Evolutionary conservation across 2,888 invertebrate genomes (phyloP).

Genomic region (Molanna angustata): DNA sequence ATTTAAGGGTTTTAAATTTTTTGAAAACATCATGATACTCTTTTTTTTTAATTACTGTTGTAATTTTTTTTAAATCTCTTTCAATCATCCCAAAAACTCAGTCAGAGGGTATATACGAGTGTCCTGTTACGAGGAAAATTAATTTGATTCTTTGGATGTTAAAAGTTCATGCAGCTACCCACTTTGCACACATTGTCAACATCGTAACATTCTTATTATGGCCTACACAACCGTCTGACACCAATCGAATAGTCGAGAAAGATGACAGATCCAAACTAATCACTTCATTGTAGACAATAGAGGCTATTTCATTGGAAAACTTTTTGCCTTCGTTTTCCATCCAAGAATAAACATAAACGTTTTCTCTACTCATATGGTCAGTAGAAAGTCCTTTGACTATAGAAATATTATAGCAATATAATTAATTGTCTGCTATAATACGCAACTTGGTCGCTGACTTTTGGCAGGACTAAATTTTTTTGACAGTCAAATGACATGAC

Average conservation of each 20-base stretch:
- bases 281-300: background rate
- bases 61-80: background rate
- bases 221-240: background rate
- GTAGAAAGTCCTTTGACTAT: conserved; percentile 2
- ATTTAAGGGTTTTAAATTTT: background rate
- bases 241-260: background rate
- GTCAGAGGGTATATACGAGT: background rate
- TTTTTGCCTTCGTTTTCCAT: conserved; percentile 2
- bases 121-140: conserved; percentile 1
- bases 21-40: background rate
- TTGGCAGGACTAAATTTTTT: conserved; percentile 1
- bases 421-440: conserved; percentile 5
- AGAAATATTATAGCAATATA: background rate
- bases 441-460: background rate
- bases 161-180: background rate
- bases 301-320: conserved; percentile 1
- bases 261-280: background rate
- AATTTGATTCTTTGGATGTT: background rate
- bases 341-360: background rate
- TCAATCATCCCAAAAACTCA: conserved; percentile 1
- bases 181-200: background rate
- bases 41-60: background rate
- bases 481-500: background rate
- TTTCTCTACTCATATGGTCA: conserved; percentile 1
- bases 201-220: background rate